These are phyloP conservation scores for Seira sanloemensis DNA, from an alignment of 2,888 invertebrate species.

Conservation along the genomic window DNA sequence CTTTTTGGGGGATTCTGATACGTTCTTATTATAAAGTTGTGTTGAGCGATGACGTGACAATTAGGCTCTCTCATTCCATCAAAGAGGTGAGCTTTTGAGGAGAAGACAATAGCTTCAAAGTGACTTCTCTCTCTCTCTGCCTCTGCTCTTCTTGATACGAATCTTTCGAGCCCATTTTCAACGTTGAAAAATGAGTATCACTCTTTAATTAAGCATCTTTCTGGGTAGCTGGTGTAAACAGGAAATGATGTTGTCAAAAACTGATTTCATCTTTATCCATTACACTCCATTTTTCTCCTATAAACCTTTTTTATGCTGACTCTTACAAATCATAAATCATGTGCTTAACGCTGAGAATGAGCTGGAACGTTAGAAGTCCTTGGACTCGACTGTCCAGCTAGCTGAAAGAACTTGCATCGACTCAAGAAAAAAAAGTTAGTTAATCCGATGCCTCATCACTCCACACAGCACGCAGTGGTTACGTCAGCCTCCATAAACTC, in stretches of 20 bases:
- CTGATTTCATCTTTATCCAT: not conserved
- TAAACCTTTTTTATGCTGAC: not conserved
- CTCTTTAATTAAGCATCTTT: not conserved
- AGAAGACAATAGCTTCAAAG: no score
- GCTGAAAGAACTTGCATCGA: not conserved
- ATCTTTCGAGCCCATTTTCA: no score
- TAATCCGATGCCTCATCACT: not conserved
- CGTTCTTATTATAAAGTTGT: constrained; percentile 6
- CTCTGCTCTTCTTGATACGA: no score
- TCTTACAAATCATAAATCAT: no score
- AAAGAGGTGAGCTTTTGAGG: no score
- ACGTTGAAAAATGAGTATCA: not conserved
- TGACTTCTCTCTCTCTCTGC: no score
- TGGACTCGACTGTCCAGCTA: not conserved
- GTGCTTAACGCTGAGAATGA: not conserved
- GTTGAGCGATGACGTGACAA: constrained; percentile 11
- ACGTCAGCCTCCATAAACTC: no score
- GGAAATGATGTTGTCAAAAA: constrained; percentile 24
- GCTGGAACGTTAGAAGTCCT: not conserved
- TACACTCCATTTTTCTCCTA: not conserved
- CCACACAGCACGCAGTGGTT: no score
- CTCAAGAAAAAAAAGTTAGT: not conserved
- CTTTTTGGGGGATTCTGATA: not conserved
- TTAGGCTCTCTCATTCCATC: no score
- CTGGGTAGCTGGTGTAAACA: constrained; percentile 24